Percentiles rank a stretch among this genome's conserved stretches.
Evolutionary conservation across 2,888 invertebrate species (phyloP).

Genomic region (Lepidonotus clava): DNA sequence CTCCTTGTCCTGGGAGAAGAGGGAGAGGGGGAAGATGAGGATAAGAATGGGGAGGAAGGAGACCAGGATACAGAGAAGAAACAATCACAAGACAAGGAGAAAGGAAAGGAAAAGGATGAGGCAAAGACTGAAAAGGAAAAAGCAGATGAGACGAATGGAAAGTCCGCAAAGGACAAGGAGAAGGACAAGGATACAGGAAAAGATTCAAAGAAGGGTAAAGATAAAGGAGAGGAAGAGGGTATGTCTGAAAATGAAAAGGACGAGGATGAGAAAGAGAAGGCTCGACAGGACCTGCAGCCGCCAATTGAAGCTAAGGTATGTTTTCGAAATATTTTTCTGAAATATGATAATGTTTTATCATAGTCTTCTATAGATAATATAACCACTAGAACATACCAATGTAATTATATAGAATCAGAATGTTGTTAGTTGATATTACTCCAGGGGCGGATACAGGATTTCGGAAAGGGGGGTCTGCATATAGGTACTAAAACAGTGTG

Average conservation of each 20-base stretch:
- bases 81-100: not conserved
- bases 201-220: not conserved
- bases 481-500: no score
- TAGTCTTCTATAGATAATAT: no score
- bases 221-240: slow-evolving; percentile 25
- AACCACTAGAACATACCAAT: no score
- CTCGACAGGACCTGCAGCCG: not conserved
- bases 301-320: not conserved
- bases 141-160: not conserved
- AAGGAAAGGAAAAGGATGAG: slow-evolving; percentile 14
- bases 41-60: slow-evolving; percentile 22
- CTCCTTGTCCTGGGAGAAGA: slow-evolving; percentile 28
- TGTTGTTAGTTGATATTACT: no score
- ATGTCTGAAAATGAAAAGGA: no score
- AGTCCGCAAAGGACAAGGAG: not conserved
- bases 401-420: no score
- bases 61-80: not conserved
- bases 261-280: slow-evolving; percentile 38
- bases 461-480: no score
- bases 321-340: no score
- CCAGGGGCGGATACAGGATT: no score
- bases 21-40: slow-evolving; percentile 10
- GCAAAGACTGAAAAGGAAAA: not conserved
- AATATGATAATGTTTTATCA: no score
- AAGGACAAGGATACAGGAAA: not conserved